A percentile compares a stretch with the other conserved stretches of the same genome.
Conservation (phyloP, 2,888 invertebrate genomes). For the Cyaniris semiargus region DNA sequence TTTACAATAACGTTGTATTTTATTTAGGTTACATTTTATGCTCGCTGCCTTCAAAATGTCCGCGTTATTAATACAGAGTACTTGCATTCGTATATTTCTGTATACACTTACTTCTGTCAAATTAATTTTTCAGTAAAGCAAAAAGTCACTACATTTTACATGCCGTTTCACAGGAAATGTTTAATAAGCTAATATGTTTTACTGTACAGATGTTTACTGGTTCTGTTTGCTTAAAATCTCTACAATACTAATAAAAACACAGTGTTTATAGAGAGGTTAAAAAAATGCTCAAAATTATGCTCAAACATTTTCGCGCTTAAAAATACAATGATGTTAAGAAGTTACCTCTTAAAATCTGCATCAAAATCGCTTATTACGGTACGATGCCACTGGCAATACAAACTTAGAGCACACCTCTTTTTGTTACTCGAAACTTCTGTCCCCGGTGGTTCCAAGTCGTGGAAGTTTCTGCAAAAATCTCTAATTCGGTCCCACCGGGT, state of each 20-base stretch:
- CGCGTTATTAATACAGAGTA: neutral
- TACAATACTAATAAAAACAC: no score
- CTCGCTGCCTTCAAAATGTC: neutral
- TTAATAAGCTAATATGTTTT: neutral
- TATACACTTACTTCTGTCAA: constrained; percentile 4
- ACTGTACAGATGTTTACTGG: no score
- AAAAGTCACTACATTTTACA: neutral
- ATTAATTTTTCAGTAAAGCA: neutral
- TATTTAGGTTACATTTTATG: constrained; percentile 1
- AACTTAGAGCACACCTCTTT: neutral
- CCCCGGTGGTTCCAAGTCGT: neutral
- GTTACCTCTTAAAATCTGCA: neutral
- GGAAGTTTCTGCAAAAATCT: constrained; percentile 6
- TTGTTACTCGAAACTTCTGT: neutral
- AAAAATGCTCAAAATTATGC: neutral
- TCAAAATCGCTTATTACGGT: neutral
- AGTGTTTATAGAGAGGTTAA: no score
- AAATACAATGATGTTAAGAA: neutral
- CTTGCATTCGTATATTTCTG: constrained; percentile 1
- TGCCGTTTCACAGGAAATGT: neutral
- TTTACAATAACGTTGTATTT: constrained; percentile 10
- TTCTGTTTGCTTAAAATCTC: no score
- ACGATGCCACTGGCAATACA: neutral
- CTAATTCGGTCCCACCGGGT: neutral
- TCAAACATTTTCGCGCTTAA: neutral